Conservation (phyloP, 2,888 invertebrate species). For the Copidosoma aretas region DNA sequence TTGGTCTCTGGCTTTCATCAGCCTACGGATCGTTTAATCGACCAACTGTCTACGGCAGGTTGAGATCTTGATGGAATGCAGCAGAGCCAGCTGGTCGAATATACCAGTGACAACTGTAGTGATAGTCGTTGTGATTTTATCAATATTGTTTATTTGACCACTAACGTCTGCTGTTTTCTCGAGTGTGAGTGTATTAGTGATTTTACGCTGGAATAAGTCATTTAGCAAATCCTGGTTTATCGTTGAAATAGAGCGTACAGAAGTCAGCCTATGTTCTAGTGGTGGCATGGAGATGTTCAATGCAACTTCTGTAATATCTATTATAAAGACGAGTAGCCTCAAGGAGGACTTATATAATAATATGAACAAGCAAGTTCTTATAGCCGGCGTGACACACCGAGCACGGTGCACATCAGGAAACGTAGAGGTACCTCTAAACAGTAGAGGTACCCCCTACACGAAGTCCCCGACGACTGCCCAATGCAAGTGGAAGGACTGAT, state of each 20-base stretch:
- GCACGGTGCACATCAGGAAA: not conserved
- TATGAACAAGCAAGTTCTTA: not conserved
- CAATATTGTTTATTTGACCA: not conserved
- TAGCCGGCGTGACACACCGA: not conserved
- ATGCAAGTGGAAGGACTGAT: no score
- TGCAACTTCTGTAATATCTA: not conserved
- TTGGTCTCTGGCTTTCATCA: not conserved
- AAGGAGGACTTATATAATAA: not conserved
- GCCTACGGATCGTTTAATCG: not conserved
- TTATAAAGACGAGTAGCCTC: no score
- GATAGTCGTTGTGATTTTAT: not conserved
- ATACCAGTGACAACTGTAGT: not conserved
- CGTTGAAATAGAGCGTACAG: not conserved
- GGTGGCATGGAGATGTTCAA: not conserved
- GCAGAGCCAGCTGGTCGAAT: not conserved
- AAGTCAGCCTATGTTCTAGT: not conserved
- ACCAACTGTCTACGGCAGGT: not conserved
- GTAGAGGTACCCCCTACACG: no score
- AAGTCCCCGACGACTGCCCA: no score
- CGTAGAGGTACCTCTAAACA: no score
- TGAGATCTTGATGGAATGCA: not conserved
- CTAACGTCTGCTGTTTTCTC: no score
- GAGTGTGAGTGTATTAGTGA: not conserved
- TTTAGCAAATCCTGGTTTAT: not conserved
- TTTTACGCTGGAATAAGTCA: no score